phyloP scores from a whole-genome alignment of 2,888 invertebrate species.

The Macroteleia sp. region DNA sequence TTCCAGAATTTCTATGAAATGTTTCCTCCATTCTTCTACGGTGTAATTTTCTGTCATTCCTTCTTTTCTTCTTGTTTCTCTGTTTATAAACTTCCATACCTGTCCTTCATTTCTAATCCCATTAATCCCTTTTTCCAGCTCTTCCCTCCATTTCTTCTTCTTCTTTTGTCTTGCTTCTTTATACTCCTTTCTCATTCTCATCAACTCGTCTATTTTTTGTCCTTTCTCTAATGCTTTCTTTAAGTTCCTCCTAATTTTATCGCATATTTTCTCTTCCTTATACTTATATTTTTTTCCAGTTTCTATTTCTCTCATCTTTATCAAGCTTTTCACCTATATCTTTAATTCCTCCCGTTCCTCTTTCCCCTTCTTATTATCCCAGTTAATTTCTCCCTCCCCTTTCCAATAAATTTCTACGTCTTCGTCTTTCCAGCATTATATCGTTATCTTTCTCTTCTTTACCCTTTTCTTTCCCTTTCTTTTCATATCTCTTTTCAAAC shows the following conservation, averaged over 20 bases:
- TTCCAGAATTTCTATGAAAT: too few relatives aligned
- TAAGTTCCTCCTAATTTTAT: not conserved
- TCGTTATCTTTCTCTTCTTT: not conserved
- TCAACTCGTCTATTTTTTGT: not conserved
- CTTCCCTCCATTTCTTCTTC: not conserved
- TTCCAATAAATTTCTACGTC: too few relatives aligned
- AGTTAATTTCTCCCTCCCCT: not conserved
- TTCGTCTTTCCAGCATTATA: not conserved
- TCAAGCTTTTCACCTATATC: not conserved
- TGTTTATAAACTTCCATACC: not conserved
- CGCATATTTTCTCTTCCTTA: not conserved
- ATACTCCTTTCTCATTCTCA: not conserved
- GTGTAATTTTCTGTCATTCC: too few relatives aligned
- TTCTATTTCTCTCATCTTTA: not conserved
- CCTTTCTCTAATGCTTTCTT: not conserved
- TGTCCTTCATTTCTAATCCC: not conserved
- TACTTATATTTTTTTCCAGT: not conserved
- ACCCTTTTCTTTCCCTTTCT: not conserved
- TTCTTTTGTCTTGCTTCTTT: not conserved
- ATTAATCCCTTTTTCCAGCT: not conserved
- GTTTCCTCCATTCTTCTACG: too few relatives aligned
- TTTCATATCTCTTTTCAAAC: not conserved
- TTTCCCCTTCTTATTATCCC: not conserved
- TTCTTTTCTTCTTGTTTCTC: not conserved
- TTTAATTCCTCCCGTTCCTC: not conserved